A percentile compares a stretch with the other conserved stretches of the same genome.
Conservation (phyloP, 2,888 invertebrate species). For the Synanthedon andrenaeformis region DNA sequence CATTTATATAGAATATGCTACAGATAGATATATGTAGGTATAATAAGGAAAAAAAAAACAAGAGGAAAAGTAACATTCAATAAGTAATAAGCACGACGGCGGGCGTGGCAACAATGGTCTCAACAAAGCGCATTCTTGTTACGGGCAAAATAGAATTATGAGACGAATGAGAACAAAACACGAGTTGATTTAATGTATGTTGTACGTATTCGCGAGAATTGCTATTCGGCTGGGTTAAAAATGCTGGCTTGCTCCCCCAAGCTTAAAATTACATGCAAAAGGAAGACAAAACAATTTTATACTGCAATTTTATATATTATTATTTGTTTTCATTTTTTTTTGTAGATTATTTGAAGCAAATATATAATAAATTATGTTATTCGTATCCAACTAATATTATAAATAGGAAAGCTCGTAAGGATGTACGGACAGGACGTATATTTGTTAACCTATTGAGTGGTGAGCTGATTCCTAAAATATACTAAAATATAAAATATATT, state of each 20-base stretch:
- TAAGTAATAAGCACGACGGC: neutral
- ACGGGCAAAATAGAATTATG: slow-evolving; percentile 48
- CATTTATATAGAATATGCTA: too few species aligned
- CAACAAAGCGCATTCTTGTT: slow-evolving; percentile 30
- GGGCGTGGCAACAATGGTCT: slow-evolving; percentile 9
- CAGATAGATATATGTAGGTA: too few species aligned
- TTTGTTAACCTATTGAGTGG: too few species aligned
- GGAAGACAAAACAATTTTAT: slow-evolving; percentile 18
- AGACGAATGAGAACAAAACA: slow-evolving; percentile 59
- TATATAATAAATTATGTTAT: too few species aligned
- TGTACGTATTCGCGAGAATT: slow-evolving; percentile 27
- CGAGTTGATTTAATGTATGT: slow-evolving; percentile 48
- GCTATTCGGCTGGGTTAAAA: slow-evolving; percentile 36
- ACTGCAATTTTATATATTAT: neutral
- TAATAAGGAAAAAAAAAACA: neutral
- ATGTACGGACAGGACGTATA: too few species aligned
- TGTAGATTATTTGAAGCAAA: neutral
- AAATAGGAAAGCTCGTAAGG: too few species aligned
- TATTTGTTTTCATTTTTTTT: too few species aligned
- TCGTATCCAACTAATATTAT: too few species aligned
- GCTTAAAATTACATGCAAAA: slow-evolving; percentile 39
- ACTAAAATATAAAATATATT: too few species aligned
- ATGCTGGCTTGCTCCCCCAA: slow-evolving; percentile 36
- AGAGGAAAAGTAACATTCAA: neutral
- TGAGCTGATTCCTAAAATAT: too few species aligned